A percentile compares a stretch with the other conserved stretches of the same genome.
Evolutionary conservation across 1,140 invertebrate species (phyloP).

Genomic region (Eumaeus atala): DNA sequence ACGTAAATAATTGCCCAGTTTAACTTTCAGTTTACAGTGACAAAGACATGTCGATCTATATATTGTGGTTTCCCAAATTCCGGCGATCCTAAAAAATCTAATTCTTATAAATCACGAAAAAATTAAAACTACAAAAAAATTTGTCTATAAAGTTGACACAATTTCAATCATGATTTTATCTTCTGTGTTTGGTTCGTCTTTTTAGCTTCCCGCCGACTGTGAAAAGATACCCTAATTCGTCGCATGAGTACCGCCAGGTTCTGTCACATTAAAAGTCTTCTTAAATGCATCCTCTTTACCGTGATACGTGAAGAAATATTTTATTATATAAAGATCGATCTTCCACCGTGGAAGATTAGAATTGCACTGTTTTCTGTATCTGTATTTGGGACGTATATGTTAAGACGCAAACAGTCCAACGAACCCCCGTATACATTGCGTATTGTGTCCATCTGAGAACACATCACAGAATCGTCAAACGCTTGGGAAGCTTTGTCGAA

Average conservation of each 20-base stretch:
- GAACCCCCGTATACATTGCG: constrained; percentile 20
- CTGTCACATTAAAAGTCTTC: constrained; percentile 14
- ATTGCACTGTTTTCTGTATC: constrained; percentile 72
- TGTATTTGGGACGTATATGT: constrained; percentile 42
- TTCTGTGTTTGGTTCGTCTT: background rate
- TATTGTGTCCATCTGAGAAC: constrained; percentile 33
- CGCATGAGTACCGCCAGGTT: constrained; percentile 25
- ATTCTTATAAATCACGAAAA: no score
- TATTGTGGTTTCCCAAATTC: no score
- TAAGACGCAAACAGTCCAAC: constrained; percentile 42
- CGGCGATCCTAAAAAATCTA: no score
- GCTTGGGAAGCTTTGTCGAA: constrained; percentile 31
- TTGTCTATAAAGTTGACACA: background rate
- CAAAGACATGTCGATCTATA: no score
- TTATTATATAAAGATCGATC: no score
- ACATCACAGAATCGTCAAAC: constrained; percentile 28
- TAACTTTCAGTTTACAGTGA: no score
- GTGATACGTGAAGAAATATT: constrained; percentile 32
- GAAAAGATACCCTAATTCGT: constrained; percentile 32
- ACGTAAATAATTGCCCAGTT: no score
- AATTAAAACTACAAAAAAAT: no score
- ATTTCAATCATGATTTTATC: background rate
- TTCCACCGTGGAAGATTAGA: constrained; percentile 83
- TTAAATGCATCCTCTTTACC: constrained; percentile 4
- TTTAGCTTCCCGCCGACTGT: background rate